Percentiles rank a stretch among this genome's conserved stretches.
phyloP scores from a whole-genome alignment of 2,797 vertebrate species.

The Stomatorhinus walkeri region DNA sequence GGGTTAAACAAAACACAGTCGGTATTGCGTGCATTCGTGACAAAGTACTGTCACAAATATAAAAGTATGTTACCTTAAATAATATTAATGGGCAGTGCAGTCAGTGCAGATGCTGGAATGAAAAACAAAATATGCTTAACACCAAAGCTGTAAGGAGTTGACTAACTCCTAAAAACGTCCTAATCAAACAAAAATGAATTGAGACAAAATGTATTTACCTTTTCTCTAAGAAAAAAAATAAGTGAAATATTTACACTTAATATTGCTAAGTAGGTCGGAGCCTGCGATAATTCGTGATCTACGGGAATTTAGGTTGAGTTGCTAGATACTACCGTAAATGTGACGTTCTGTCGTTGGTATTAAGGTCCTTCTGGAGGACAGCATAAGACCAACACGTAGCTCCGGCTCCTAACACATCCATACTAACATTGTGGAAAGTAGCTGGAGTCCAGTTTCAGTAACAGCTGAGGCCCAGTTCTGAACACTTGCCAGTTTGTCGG shows the following conservation, averaged over 20 bases:
- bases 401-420: neutral
- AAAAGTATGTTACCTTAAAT: slow-evolving; percentile 14
- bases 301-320: neutral
- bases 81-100: neutral
- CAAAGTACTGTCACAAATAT: neutral
- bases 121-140: slow-evolving; percentile 6
- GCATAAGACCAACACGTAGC: neutral
- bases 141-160: neutral
- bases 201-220: neutral
- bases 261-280: neutral
- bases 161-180: neutral
- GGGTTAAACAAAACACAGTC: neutral
- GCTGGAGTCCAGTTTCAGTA: slow-evolving; percentile 14
- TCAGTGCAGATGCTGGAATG: neutral
- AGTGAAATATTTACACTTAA: neutral
- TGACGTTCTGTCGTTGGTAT: neutral
- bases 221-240: neutral
- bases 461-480: slow-evolving; percentile 26
- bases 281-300: neutral
- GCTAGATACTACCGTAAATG: neutral
- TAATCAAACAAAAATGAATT: neutral
- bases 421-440: neutral
- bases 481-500: slow-evolving; percentile 40
- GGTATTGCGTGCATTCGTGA: neutral
- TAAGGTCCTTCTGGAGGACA: slow-evolving; percentile 14